Percentiles rank a stretch among this genome's conserved stretches.
phyloP scores from a whole-genome alignment of 2,113 vertebrate species.

The Aviceda subcristata region DNA sequence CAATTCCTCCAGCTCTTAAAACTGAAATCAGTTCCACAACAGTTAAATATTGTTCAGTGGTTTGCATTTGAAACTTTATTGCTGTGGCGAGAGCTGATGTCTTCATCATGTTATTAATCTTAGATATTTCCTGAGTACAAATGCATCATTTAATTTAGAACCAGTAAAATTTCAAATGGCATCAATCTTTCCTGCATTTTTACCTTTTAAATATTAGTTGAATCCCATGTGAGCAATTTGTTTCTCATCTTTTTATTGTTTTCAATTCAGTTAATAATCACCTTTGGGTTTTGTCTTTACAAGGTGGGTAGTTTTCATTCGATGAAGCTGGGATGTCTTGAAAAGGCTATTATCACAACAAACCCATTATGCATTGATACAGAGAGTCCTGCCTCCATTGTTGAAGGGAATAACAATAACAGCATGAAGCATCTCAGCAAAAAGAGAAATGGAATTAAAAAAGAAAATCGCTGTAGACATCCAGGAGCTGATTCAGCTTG shows the following conservation, averaged over 20 bases:
- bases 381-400: not conserved
- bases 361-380: not conserved
- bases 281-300: not conserved
- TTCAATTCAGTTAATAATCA: not conserved
- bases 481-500: not conserved
- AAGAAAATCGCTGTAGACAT: not conserved
- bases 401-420: not conserved
- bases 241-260: not conserved
- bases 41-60: not conserved
- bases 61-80: not conserved
- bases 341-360: not conserved
- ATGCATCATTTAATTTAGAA: not conserved
- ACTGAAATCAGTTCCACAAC: not conserved
- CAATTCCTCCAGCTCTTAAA: not conserved
- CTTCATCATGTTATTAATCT: not conserved
- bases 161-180: not conserved
- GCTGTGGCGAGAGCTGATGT: not conserved
- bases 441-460: not conserved
- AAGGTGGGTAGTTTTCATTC: not conserved
- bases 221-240: not conserved
- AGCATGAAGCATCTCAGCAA: not conserved
- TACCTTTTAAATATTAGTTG: not conserved
- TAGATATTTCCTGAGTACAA: not conserved
- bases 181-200: not conserved
- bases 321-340: not conserved